phyloP scores from a whole-genome alignment of 2,797 vertebrate genomes.

The Thalassophryne amazonica region DNA sequence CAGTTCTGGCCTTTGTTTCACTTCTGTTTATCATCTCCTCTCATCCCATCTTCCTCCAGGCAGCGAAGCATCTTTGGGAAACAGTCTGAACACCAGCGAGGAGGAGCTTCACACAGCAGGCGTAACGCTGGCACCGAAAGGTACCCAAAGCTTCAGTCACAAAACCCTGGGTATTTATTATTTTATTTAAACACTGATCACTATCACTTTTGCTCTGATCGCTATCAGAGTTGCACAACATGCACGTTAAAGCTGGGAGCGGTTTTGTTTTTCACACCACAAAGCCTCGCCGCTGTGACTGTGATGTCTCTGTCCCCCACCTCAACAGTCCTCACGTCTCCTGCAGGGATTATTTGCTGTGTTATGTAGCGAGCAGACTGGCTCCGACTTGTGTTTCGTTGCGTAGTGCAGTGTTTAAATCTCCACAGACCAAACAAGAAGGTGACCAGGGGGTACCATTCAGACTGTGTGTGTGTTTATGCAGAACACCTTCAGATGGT shows the following conservation, averaged over 20 bases:
- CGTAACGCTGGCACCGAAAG: constrained; percentile 66
- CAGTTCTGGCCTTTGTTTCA: constrained; percentile 24
- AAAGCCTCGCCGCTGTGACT: constrained; percentile 42
- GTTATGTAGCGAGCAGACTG: constrained; percentile 13
- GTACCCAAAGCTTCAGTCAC: constrained; percentile 60
- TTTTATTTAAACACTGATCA: constrained; percentile 52
- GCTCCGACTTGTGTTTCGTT: too few species aligned
- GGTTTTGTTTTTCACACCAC: constrained; percentile 67
- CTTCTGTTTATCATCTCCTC: constrained; percentile 29
- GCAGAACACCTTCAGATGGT: constrained; percentile 2
- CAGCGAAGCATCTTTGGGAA: constrained; percentile 77
- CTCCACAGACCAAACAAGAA: constrained; percentile 24
- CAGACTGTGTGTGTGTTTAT: constrained; percentile 9
- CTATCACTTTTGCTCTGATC: constrained; percentile 44
- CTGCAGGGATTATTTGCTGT: constrained; percentile 39
- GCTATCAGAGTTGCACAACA: constrained; percentile 46
- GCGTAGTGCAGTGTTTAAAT: constrained; percentile 15
- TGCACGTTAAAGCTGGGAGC: constrained; percentile 31
- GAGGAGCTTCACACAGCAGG: constrained; percentile 80
- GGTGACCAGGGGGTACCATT: constrained; percentile 5
- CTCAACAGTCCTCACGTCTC: constrained; percentile 8
- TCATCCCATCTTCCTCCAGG: constrained; percentile 52
- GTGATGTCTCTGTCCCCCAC: constrained; percentile 15
- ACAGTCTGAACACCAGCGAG: constrained; percentile 80
- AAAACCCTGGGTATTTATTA: too few species aligned